Evolutionary conservation across 2,888 invertebrate genomes (phyloP), one percentile per base, ranked within the genome.

Genomic region (Xestia c-nigrum): DNA sequence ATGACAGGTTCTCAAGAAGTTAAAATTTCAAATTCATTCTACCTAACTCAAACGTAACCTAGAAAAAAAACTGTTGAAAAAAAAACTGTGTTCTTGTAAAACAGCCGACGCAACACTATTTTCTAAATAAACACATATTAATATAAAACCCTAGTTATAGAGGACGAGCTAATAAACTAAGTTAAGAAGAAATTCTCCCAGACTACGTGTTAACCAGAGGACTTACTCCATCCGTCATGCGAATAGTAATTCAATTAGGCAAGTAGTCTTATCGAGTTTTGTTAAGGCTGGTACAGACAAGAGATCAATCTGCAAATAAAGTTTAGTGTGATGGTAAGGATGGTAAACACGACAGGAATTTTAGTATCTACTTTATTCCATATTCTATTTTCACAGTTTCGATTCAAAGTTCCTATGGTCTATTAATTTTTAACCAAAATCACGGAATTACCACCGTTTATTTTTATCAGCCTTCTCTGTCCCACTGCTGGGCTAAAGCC

Each of bases 231-330:
- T 84, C 80, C 74, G 74, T 79, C 84, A 87, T 67, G 31, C 63
- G 76, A 84, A 68, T 57, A 76, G 76, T 74, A 84, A 84, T 87
- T 87, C 80, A 84, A 84, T 84, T 84, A 84, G 40, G 47, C 19
- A 67, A 74, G 85, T 74, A 70, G 50, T 76, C 63, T 52, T 52
- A 67, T 65, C 40, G 50, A 87, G 66, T 74, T 74, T 83, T 68
- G 67, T 74, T 63, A 74, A 66, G 71, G 43, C 24, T 24, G 12
- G 50, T 31, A 52, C 67, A 65, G 67, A 73, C 55, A 2, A 24
- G 5, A 50, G 38, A 82, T 31, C 63, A 46, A 64, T 19, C n/a
- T 19, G 24, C 5, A 47, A 61, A 38, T 72, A 74, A 47, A 38
- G 6, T 55, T 71, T 24, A 14, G 24, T 57, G 24, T 24, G 24